Evolutionary conservation across 2,888 invertebrate species (phyloP).

Genomic region (Schrankia costaestrigalis): DNA sequence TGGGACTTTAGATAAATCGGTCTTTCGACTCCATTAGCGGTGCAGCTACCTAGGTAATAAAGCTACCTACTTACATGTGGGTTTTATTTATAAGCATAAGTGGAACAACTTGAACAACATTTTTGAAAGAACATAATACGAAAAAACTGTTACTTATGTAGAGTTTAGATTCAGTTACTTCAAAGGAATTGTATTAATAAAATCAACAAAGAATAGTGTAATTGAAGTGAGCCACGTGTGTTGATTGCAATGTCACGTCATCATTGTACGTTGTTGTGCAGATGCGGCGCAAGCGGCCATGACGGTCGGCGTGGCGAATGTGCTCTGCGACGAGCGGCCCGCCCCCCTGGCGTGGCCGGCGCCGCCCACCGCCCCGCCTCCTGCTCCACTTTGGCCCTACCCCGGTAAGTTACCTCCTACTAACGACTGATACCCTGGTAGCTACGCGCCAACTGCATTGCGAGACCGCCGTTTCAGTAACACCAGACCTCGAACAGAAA

Average conservation of each 20-base stretch:
- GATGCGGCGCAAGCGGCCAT: conserved; percentile 84
- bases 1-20: too few relatives aligned
- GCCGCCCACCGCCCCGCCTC: conserved; percentile 78
- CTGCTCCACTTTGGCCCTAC: conserved; percentile 90
- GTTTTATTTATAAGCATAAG: too few relatives aligned
- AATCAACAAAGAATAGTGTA: not conserved
- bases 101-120: too few relatives aligned
- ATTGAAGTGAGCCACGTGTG: too few relatives aligned
- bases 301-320: conserved; percentile 83
- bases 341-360: conserved; percentile 81
- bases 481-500: conserved; percentile 27
- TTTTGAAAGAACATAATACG: too few relatives aligned
- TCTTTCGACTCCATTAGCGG: too few relatives aligned
- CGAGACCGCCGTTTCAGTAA: conserved; percentile 64
- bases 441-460: conserved; percentile 79
- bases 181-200: not conserved
- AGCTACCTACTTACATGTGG: too few relatives aligned
- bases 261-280: conserved; percentile 64
- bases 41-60: too few relatives aligned
- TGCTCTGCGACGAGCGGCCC: conserved; percentile 84
- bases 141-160: too few relatives aligned
- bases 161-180: too few relatives aligned
- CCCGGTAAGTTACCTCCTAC: conserved; percentile 82
- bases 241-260: conserved; percentile 55
- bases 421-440: conserved; percentile 70